phyloP scores from a whole-genome alignment of 2,113 vertebrate genomes.

The Amazona vittata region DNA sequence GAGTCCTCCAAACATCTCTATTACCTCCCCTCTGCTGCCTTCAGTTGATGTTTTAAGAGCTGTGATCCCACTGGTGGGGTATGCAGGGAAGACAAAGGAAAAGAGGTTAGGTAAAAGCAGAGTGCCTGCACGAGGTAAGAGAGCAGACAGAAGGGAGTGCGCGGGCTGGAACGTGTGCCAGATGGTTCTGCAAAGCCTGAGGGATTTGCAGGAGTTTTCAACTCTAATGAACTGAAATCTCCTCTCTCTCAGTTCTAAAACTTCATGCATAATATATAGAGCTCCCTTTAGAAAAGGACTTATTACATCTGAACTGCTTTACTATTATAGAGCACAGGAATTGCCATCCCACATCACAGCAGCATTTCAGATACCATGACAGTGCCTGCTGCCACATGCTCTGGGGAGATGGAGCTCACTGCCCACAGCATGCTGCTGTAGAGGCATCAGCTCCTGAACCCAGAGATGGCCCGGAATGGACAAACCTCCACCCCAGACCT shows the following conservation, averaged over 20 bases:
- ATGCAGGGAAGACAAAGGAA: background rate
- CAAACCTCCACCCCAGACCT: background rate
- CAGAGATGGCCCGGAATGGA: background rate
- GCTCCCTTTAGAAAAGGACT: conserved; percentile 43
- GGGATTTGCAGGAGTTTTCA: conserved; percentile 67
- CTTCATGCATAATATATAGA: conserved; percentile 66
- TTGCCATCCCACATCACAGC: conserved; percentile 13
- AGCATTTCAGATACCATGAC: background rate
- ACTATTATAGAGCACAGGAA: conserved; percentile 13
- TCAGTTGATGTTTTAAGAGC: background rate
- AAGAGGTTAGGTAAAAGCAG: background rate
- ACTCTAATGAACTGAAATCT: conserved; percentile 67
- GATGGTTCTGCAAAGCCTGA: conserved; percentile 58
- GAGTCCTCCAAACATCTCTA: background rate
- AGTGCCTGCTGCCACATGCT: background rate
- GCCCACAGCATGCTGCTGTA: background rate
- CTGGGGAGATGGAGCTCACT: background rate
- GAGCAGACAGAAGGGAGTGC: background rate
- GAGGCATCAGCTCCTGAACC: background rate
- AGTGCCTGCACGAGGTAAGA: background rate
- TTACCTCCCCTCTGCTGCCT: background rate
- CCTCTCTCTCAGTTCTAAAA: conserved; percentile 50
- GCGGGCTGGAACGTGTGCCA: conserved; percentile 25
- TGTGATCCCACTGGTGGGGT: background rate
- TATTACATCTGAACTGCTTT: conserved; percentile 41